Evolutionary conservation across 2,888 invertebrate genomes (phyloP).

Genomic region (Gymnosoma rotundatum): DNA sequence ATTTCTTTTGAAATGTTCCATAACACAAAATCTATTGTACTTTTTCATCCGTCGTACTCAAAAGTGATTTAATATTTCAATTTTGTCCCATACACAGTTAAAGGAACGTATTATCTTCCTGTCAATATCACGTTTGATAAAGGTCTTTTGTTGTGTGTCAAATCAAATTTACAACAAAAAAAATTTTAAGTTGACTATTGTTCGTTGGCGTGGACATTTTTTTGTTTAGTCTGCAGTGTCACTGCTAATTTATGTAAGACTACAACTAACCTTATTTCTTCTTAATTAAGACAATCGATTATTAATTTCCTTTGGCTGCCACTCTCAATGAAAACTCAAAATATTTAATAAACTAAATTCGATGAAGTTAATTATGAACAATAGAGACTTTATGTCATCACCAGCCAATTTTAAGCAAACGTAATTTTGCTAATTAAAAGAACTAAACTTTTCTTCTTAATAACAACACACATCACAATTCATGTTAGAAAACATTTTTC

Average conservation of each 20-base stretch:
- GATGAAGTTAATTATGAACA: too few relatives aligned
- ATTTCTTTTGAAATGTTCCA: neutral
- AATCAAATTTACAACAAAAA: neutral
- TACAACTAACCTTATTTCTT: neutral
- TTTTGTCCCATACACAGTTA: neutral
- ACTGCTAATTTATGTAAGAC: neutral
- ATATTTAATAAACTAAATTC: too few relatives aligned
- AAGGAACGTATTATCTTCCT: neutral
- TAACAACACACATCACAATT: too few relatives aligned
- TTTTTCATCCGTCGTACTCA: too few relatives aligned
- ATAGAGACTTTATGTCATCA: too few relatives aligned
- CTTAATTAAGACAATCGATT: neutral
- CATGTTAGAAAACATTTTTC: too few relatives aligned
- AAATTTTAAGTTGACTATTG: constrained; percentile 8
- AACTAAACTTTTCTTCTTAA: too few relatives aligned
- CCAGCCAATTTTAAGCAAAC: too few relatives aligned
- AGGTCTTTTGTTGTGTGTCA: constrained; percentile 13
- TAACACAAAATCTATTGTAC: neutral
- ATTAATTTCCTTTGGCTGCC: neutral
- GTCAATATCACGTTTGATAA: constrained; percentile 15
- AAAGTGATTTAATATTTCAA: constrained; percentile 5
- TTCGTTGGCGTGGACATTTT: neutral
- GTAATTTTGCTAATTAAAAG: too few relatives aligned
- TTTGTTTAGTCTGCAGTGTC: neutral
- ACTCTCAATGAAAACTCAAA: neutral